Evolutionary conservation across 2,113 vertebrate genomes (phyloP).

Genomic region (Sus scrofa): T2T-Sscrofa CM000830.6:115379501-115380000

Average conservation of each 20-base stretch:
- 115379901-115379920: conserved; percentile 32
- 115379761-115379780: neutral
- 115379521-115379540: conserved; percentile 62
- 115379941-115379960: too few species aligned
- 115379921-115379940: too few species aligned
- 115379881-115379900: conserved; percentile 13
- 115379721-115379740: neutral
- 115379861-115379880: neutral
- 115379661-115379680: neutral
- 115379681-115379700: neutral
- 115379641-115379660: neutral
- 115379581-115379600: conserved; percentile 7
- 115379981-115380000: too few species aligned
- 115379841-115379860: conserved; percentile 46
- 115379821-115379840: conserved; percentile 45
- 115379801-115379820: conserved; percentile 42
- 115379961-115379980: too few species aligned
- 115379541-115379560: conserved; percentile 57
- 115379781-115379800: conserved; percentile 19
- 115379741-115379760: neutral
- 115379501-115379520: conserved; percentile 25
- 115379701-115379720: neutral
- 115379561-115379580: conserved; percentile 61
- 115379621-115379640: neutral
- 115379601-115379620: neutral